Percentiles rank a stretch among this genome's conserved stretches.
Evolutionary conservation across 2,797 vertebrate species (phyloP).

Genomic region (Myotis pilosus): DNA sequence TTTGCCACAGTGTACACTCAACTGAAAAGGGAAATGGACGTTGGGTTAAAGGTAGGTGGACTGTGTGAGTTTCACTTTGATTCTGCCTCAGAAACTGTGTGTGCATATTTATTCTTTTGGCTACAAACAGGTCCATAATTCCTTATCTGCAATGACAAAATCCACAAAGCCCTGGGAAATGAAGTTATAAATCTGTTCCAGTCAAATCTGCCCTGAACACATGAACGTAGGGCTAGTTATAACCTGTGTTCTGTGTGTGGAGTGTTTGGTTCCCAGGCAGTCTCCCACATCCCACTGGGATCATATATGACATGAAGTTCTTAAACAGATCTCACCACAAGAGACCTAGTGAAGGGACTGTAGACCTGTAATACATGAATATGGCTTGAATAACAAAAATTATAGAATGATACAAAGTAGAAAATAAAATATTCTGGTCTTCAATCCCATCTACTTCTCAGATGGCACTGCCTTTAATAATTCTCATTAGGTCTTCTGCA

Average conservation of each 20-base stretch:
- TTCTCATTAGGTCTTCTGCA: neutral
- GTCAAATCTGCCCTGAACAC: neutral
- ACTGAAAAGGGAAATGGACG: neutral
- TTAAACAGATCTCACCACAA: neutral
- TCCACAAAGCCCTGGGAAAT: neutral
- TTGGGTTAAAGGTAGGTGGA: neutral
- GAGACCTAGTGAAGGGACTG: neutral
- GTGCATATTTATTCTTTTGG: neutral
- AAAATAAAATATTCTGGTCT: neutral
- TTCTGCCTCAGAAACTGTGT: neutral
- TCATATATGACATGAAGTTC: neutral
- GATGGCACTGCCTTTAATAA: neutral
- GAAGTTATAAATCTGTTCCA: neutral
- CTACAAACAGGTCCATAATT: neutral
- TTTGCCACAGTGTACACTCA: no score
- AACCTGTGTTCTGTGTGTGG: fast-evolving
- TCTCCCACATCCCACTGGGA: neutral
- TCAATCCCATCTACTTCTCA: neutral
- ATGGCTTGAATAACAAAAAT: neutral
- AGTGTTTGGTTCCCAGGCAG: fast-evolving
- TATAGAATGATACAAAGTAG: neutral
- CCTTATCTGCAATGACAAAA: neutral
- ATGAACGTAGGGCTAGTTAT: fast-evolving
- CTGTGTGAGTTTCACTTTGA: fast-evolving
- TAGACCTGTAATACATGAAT: no score